A percentile compares a stretch with the other conserved stretches of the same genome.
phyloP scores from a whole-genome alignment of 1,140 invertebrate genomes.

The Pseudachorutes palmiensis region DNA sequence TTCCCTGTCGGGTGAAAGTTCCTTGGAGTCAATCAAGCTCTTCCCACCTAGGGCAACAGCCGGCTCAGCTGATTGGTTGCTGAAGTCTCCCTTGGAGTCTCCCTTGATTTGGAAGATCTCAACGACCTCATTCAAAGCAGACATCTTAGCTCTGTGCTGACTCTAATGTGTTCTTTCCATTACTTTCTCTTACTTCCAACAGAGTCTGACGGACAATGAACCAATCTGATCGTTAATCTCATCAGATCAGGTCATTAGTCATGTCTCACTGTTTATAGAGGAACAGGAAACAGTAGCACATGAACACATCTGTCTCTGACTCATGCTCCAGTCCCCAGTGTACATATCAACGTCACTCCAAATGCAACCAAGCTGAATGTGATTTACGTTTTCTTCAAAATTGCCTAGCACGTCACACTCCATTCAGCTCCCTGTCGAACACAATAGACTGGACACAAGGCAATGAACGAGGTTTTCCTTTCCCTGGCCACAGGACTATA shows the following conservation, averaged over 20 bases:
- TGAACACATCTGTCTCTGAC: neutral
- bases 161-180: neutral
- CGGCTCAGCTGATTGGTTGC: neutral
- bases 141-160: conserved; percentile 12
- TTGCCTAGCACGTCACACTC: too few relatives aligned
- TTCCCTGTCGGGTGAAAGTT: neutral
- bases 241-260: neutral
- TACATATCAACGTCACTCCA: too few relatives aligned
- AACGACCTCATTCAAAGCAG: conserved; percentile 27
- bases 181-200: neutral
- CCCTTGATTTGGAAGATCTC: conserved; percentile 27
- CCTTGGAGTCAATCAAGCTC: neutral
- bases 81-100: neutral
- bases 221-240: neutral
- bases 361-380: too few relatives aligned
- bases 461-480: too few relatives aligned
- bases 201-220: neutral
- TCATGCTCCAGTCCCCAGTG: too few relatives aligned
- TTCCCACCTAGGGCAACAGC: neutral
- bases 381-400: too few relatives aligned
- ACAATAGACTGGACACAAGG: too few relatives aligned
- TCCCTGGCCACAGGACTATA: too few relatives aligned
- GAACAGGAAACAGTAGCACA: neutral
- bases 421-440: too few relatives aligned
- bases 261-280: neutral